Conservation (phyloP, 2,797 vertebrate species). For the Nyctalus aviator region DNA sequence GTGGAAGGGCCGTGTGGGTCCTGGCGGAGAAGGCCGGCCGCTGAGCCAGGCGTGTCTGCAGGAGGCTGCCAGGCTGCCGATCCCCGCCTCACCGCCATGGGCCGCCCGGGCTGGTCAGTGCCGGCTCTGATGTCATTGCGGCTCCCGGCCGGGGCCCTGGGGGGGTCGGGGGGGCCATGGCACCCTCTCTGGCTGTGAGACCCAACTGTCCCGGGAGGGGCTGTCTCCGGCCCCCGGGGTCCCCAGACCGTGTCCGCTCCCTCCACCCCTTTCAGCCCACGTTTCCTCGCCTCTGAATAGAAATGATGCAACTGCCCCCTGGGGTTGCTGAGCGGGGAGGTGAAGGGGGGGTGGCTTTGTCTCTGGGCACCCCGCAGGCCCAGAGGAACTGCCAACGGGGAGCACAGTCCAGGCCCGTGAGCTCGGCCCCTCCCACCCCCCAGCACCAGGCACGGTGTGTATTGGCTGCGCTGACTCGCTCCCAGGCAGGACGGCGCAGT, state of each 20-base stretch:
- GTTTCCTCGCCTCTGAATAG: not conserved
- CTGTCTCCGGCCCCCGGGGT: not conserved
- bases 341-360: not conserved
- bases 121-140: accelerated
- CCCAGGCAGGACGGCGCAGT: not conserved
- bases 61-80: not conserved
- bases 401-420: not conserved
- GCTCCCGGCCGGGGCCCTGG: not conserved
- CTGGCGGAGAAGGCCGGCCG: not conserved
- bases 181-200: not conserved
- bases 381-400: not conserved
- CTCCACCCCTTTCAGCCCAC: not conserved
- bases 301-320: not conserved
- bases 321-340: not conserved
- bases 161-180: not conserved
- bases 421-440: accelerated
- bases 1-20: not conserved
- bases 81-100: not conserved
- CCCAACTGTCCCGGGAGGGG: not conserved
- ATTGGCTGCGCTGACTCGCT: accelerated
- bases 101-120: constrained; percentile 65
- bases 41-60: not conserved
- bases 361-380: no score
- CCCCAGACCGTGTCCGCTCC: not conserved
- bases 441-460: accelerated